These are phyloP conservation scores for Leptura quadrifasciata DNA, from an alignment of 2,888 invertebrate species.

Conservation along the genomic window DNA sequence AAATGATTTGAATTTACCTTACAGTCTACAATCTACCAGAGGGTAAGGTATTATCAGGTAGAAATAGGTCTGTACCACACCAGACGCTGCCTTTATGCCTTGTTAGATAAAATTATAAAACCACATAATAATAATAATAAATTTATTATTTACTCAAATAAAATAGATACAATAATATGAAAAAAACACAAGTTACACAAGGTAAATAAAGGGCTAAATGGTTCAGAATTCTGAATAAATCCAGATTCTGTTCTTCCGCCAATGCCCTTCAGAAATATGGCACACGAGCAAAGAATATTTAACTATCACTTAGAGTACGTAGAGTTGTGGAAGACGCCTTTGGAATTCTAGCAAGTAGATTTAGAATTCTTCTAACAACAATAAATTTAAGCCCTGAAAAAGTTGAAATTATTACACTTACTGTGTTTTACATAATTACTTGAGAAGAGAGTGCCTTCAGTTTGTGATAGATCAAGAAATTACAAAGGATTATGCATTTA, in stretches of 20 bases:
- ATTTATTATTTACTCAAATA: too few species aligned
- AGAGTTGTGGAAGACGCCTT: conserved; percentile 45
- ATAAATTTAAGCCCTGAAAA: conserved; percentile 46
- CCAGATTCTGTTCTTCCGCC: too few species aligned
- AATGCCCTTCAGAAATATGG: conserved; percentile 44
- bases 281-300: conserved; percentile 41
- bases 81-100: conserved; percentile 62
- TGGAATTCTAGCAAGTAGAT: conserved; percentile 45
- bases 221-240: too few species aligned
- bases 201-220: too few species aligned
- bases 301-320: conserved; percentile 42
- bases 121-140: too few species aligned
- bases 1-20: conserved; percentile 56
- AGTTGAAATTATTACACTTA: conserved; percentile 43
- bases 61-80: conserved; percentile 52
- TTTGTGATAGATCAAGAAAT: conserved; percentile 20
- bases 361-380: conserved; percentile 44
- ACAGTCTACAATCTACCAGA: too few species aligned
- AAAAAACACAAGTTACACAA: too few species aligned
- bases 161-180: too few species aligned
- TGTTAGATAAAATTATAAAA: conserved; percentile 57
- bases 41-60: conserved; percentile 51
- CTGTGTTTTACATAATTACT: conserved; percentile 43
- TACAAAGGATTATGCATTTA: conserved; percentile 27
- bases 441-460: conserved; percentile 17